Conservation (phyloP, 2,113 vertebrate species). For the Gasterosteus nipponicus region DNA sequence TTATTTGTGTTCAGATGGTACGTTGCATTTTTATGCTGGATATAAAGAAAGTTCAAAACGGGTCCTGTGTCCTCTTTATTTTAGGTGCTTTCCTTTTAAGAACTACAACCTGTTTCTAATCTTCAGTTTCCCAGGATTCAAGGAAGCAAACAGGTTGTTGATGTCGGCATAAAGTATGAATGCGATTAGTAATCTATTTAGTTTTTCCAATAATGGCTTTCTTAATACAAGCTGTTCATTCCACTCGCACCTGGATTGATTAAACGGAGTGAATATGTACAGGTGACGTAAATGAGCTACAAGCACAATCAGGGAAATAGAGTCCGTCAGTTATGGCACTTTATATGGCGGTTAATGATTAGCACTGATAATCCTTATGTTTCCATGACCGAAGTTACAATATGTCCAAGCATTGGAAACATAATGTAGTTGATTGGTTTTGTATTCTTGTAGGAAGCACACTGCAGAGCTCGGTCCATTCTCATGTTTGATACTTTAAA, state of each 20-base stretch:
- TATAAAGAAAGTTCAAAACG: slow-evolving; percentile 14
- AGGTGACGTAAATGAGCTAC: background rate
- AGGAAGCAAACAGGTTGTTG: slow-evolving; percentile 17
- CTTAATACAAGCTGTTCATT: background rate
- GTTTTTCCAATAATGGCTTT: slow-evolving; percentile 5
- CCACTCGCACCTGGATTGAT: background rate
- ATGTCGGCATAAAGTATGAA: too few relatives aligned
- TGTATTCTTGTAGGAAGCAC: background rate
- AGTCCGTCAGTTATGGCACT: background rate
- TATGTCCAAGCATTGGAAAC: background rate
- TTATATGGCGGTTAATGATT: background rate
- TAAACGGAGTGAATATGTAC: background rate
- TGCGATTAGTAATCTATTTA: too few relatives aligned
- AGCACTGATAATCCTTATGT: background rate
- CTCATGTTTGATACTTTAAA: background rate
- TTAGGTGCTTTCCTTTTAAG: background rate
- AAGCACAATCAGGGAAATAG: background rate
- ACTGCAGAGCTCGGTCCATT: background rate
- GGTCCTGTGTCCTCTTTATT: background rate
- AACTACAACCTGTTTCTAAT: background rate
- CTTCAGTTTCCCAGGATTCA: slow-evolving; percentile 75
- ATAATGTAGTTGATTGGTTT: background rate
- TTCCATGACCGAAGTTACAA: background rate
- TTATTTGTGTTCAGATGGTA: background rate
- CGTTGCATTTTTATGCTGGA: background rate